A percentile compares a stretch with the other conserved stretches of the same genome.
These are phyloP conservation scores for Rhabditoides inermis DNA, from an alignment of 2,888 invertebrate genomes.

Conservation along the genomic window DNA sequence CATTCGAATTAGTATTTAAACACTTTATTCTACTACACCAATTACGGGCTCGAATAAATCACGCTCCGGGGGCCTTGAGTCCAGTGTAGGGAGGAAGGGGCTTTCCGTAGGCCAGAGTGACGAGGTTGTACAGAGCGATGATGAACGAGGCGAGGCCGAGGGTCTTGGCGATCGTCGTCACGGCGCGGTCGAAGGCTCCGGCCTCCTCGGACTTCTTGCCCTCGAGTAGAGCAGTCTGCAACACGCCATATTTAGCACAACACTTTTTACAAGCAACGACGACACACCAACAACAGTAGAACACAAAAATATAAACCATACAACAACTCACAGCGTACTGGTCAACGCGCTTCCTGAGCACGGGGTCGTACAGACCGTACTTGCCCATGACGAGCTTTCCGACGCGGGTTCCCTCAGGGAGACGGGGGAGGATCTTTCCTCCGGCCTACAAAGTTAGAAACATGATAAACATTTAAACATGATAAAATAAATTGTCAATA, in stretches of 20 bases:
- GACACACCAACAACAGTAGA: background rate
- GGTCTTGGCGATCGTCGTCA: constrained; percentile 32
- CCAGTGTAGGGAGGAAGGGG: constrained; percentile 39
- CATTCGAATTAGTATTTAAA: background rate
- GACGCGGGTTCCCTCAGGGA: constrained; percentile 46
- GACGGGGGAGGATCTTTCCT: constrained; percentile 49
- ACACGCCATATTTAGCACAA: background rate
- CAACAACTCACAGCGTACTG: constrained; percentile 29
- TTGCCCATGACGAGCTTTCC: constrained; percentile 51
- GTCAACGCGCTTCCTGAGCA: constrained; percentile 40
- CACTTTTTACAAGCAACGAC: background rate
- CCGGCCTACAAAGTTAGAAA: constrained; percentile 29
- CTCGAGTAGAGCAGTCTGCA: constrained; percentile 42
- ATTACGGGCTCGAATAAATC: constrained; percentile 10
- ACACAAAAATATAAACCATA: background rate
- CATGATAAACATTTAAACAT: background rate
- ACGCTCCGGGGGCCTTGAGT: constrained; percentile 38
- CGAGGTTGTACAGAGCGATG: constrained; percentile 40
- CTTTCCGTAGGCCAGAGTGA: constrained; percentile 34
- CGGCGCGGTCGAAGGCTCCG: constrained; percentile 33
- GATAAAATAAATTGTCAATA: background rate
- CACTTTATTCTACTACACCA: background rate
- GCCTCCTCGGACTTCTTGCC: constrained; percentile 47
- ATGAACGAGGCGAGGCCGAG: constrained; percentile 18
- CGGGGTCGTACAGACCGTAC: constrained; percentile 48